Evolutionary conservation across 2,797 vertebrate genomes (phyloP).

Genomic region (Neomorphus geoffroyi): DNA sequence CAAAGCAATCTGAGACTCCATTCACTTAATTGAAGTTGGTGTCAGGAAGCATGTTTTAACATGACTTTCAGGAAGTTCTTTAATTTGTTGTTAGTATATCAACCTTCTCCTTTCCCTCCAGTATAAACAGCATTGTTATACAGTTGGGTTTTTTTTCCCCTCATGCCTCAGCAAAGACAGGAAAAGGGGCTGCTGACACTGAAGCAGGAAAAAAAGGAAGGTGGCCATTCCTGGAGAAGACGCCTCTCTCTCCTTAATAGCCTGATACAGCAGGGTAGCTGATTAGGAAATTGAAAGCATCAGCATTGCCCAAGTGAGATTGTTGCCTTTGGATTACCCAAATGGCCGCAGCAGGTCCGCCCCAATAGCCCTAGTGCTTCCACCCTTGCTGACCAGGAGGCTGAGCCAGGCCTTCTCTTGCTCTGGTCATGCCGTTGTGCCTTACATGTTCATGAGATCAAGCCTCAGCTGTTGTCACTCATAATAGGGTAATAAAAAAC

Average conservation of each 20-base stretch:
- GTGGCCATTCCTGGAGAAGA: neutral
- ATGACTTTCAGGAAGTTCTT: slow-evolving; percentile 13
- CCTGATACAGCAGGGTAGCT: neutral
- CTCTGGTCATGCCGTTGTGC: neutral
- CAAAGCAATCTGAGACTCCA: neutral
- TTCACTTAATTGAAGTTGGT: neutral
- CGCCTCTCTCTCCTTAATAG: neutral
- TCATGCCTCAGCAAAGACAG: neutral
- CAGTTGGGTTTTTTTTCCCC: neutral
- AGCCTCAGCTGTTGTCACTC: rapidly evolving
- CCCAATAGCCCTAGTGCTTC: neutral
- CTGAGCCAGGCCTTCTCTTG: neutral
- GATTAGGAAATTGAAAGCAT: slow-evolving; percentile 22
- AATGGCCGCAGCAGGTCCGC: neutral
- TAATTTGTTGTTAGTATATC: slow-evolving; percentile 5
- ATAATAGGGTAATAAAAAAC: rapidly evolving
- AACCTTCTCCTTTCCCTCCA: neutral
- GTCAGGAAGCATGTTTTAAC: slow-evolving; percentile 17
- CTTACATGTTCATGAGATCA: rapidly evolving
- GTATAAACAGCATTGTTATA: neutral
- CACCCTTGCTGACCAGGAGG: neutral
- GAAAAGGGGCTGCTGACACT: neutral
- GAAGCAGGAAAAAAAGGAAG: neutral
- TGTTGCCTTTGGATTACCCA: neutral
- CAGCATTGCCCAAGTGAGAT: neutral